Evolutionary conservation across 2,888 invertebrate genomes (phyloP), one percentile per base, ranked within the genome.

Genomic region (Campoplex capitator): DNA sequence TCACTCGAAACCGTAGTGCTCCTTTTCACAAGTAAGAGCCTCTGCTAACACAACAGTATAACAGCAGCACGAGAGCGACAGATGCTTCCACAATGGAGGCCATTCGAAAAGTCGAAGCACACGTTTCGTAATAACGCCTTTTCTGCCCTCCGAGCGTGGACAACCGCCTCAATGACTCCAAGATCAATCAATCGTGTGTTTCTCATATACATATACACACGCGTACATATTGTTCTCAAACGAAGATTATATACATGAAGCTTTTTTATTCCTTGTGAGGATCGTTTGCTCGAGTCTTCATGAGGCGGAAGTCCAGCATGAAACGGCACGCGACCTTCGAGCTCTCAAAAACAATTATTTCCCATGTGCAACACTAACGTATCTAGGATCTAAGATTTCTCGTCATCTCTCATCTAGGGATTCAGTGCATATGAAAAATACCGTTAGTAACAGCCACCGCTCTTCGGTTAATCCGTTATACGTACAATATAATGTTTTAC

Each of bases 81-180:
- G 92, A 92, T 93, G 92, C 90, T 89, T 88, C 89, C 74, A 91
- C 90, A 92, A 92, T 91, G 88, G 88, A 89, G 84, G 86, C 87
- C 86, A 82, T 88, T 83, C 82, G 86, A 71, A 84, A 82, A 84
- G 80, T 84, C 84, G 81, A 78, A 38, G 65, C 77, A 83, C 71
- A 81, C 81, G 84, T 75, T 86, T 73, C 45, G 77, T 88, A 86
- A 86, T 86, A 83, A 83, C 56, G 73, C 83, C 76, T 75, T 82
- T 54, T 74, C 70, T 51, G 83, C 76, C 56, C 56, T 48, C 54
- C 45, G 70, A 82, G 82, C 42, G 74, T 35, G 78, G 58, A 83
- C 78, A 70, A 75, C 86, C 84, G 87, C 86, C 88, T 87, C 85
- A 88, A 89, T 87, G 79, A 88, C 86, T 83, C 85, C 83, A 84